A percentile compares a stretch with the other conserved stretches of the same genome.
Conservation (phyloP, 2,888 invertebrate genomes). For the Limenitis camilla region DNA sequence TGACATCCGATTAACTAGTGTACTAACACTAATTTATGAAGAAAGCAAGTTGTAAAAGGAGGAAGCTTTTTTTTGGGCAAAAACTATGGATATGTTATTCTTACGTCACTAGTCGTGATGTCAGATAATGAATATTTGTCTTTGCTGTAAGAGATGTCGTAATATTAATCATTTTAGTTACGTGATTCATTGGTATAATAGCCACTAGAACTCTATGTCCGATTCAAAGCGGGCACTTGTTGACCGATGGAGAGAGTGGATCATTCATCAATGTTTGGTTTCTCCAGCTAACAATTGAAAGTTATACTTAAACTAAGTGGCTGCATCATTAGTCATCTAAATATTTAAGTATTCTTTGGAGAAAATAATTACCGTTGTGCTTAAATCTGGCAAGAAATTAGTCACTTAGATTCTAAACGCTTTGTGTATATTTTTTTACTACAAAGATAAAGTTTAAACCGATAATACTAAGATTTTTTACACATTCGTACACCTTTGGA, state of each 20-base stretch:
- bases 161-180: not conserved
- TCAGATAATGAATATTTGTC: too few species aligned
- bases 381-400: too few species aligned
- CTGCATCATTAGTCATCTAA: not conserved
- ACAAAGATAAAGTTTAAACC: not conserved
- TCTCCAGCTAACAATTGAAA: conserved; percentile 13
- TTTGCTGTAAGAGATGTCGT: not conserved
- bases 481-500: not conserved
- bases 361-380: not conserved
- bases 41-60: too few species aligned
- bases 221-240: conserved; percentile 1
- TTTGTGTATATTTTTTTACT: too few species aligned
- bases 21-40: too few species aligned
- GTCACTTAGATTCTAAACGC: too few species aligned
- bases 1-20: too few species aligned
- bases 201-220: not conserved
- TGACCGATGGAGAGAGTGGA: conserved; percentile 9
- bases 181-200: not conserved
- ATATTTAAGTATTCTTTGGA: not conserved
- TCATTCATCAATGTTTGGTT: conserved; percentile 15
- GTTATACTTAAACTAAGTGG: conserved; percentile 2
- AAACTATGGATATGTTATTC: too few species aligned
- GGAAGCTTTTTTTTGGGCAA: too few species aligned
- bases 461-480: not conserved
- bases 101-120: too few species aligned